Evolutionary conservation across 2,797 vertebrate species (phyloP).

Genomic region (Pelobates cultripes): DNA sequence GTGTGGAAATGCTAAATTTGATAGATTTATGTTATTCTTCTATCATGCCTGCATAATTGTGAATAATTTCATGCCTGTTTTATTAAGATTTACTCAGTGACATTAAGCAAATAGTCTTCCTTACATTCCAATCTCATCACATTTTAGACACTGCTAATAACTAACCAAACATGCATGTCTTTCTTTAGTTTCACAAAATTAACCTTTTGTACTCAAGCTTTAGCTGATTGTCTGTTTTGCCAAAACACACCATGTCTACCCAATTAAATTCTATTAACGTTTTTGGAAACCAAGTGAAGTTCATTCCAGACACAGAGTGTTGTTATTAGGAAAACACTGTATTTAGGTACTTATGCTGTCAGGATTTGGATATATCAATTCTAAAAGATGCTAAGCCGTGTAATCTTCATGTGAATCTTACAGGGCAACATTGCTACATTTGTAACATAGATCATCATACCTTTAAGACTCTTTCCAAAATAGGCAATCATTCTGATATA

Average conservation of each 20-base stretch:
- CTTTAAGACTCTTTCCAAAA: too few relatives aligned
- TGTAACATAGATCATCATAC: too few relatives aligned
- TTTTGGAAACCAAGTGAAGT: constrained; percentile 2
- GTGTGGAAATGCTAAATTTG: background rate
- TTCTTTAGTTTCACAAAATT: background rate
- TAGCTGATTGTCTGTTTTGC: background rate
- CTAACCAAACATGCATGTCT: background rate
- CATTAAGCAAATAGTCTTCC: background rate
- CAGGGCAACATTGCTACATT: too few relatives aligned
- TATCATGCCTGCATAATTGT: too few relatives aligned
- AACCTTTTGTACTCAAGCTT: background rate
- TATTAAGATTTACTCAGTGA: background rate
- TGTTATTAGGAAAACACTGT: constrained; percentile 30
- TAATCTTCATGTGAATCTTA: too few relatives aligned
- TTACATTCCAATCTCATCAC: background rate
- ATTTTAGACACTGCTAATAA: background rate
- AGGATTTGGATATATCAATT: constrained; percentile 10
- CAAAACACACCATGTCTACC: constrained; percentile 4
- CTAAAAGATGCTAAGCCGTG: constrained; percentile 6
- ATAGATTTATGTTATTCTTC: too few relatives aligned
- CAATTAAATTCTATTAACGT: constrained; percentile 2
- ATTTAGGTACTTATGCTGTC: constrained; percentile 27
- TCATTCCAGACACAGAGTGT: constrained; percentile 14
- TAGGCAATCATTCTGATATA: too few relatives aligned
- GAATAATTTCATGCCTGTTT: background rate